Base-by-base conservation (phyloP, 2,797 vertebrate species). In the Acanthopagrus latus region DNA sequence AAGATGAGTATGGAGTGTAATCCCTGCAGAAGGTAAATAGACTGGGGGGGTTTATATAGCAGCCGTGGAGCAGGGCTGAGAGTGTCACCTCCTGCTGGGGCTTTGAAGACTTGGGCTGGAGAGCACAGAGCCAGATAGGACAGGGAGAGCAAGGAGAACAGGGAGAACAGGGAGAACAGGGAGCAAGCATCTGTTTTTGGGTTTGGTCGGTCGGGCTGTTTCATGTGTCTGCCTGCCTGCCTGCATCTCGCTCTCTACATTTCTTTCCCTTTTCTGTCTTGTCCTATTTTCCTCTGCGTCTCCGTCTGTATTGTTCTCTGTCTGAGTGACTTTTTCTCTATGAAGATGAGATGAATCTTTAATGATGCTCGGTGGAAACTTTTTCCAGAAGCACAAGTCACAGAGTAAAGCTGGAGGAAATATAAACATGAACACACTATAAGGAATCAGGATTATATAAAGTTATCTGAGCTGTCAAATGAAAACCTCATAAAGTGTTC, bases 11-110 rank as follows among this genome's bases (percentile, higher is more conserved):
- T 57, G 48, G 82, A 57, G 79, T 85, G 87, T 92, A 91, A 92
- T 92, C 92, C 90, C 83, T 52, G 71, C 82, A 82, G 86, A 90
- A 92, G 82, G 90, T 89, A 92, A 92, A 92, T 82, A 91, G 84
- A 86, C 88, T 69, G 51, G 56, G 81, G 79, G 88, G 87, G 84
- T 87, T 92, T 82, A 66, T 81, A 69, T 74, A 74, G 80, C 74
- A 85, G 64, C 82, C 64, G 46, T 72, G 77, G 85, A 86, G 74
- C 62, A 81, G 80, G 72, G 80, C 83, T 84, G 76, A 52, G 71
- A 85, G 84, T 84, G 88, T 82, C 87, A 85, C 83, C 87, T 79
- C 87, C 86, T 65, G 88, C 85, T 87, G 89, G 1, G 82, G 60
- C 86, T 91, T 89, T 91, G 86, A 92, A 91, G 86, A 81, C 81